A percentile compares a stretch with the other conserved stretches of the same genome.
Evolutionary conservation across 2,888 invertebrate species (phyloP).

Genomic region (Yponomeuta sedellus): DNA sequence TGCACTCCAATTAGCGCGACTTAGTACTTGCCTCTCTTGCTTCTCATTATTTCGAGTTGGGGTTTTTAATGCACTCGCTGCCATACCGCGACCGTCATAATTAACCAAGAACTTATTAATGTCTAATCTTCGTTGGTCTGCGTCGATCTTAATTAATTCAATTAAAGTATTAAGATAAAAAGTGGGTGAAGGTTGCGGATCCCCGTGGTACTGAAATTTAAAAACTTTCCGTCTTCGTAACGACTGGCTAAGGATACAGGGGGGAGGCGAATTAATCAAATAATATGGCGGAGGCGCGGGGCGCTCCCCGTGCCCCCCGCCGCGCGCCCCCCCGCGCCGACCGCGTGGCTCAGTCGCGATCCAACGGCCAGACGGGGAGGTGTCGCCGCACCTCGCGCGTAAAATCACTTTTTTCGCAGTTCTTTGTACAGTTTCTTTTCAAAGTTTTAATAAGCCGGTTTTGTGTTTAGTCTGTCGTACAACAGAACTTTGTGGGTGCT

Average conservation of each 20-base stretch:
- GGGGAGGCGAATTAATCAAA: conserved; percentile 77
- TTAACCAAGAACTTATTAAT: conserved; percentile 71
- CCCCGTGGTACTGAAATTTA: conserved; percentile 64
- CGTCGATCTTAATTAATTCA: conserved; percentile 70
- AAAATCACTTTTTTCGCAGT: conserved; percentile 73
- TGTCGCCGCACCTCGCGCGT: conserved; percentile 61
- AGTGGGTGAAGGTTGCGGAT: conserved; percentile 72
- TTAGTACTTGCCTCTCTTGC: conserved; percentile 44
- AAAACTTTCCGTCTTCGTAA: conserved; percentile 73
- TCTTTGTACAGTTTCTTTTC: conserved; percentile 66
- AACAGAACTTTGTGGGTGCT: conserved; percentile 52
- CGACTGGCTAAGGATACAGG: conserved; percentile 73
- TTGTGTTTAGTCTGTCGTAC: conserved; percentile 60
- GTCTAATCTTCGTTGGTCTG: conserved; percentile 65
- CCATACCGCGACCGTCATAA: conserved; percentile 46
- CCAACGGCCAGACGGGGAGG: conserved; percentile 66
- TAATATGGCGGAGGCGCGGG: conserved; percentile 70
- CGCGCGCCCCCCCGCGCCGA: conserved; percentile 39
- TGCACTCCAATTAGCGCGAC: conserved; percentile 68
- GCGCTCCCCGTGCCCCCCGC: conserved; percentile 38
- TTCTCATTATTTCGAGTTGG: conserved; percentile 66
- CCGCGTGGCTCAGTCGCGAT: conserved; percentile 74
- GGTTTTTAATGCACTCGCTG: conserved; percentile 47
- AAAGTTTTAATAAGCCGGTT: conserved; percentile 43
- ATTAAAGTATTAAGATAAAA: conserved; percentile 59